phyloP scores from a whole-genome alignment of 1,140 invertebrate genomes.

The Physella acuta region DNA sequence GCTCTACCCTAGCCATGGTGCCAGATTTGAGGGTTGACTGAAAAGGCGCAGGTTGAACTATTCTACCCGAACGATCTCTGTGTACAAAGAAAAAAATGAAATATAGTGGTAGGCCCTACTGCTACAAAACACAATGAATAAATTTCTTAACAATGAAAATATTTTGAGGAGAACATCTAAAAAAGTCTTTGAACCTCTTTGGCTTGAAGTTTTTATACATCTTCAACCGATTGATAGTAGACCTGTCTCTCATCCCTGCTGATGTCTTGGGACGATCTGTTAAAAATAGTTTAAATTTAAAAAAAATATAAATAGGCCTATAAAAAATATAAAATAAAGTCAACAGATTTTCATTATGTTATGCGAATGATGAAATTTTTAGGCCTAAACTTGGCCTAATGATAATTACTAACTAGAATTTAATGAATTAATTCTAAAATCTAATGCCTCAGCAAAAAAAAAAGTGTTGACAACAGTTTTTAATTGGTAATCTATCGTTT shows the following conservation, averaged over 20 bases:
- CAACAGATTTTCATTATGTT: too few relatives aligned
- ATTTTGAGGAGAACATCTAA: background rate
- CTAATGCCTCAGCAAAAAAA: too few relatives aligned
- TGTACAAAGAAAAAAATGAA: constrained; percentile 32
- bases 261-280: constrained; percentile 70
- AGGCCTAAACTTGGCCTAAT: too few relatives aligned
- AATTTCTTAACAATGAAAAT: background rate
- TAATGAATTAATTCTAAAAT: too few relatives aligned
- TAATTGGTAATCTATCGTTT: too few relatives aligned
- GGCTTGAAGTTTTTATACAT: constrained; percentile 98
- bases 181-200: constrained; percentile 67
- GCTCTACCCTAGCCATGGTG: constrained; percentile 89
- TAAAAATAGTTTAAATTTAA: too few relatives aligned
- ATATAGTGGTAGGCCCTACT: background rate
- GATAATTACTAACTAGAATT: too few relatives aligned
- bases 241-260: constrained; percentile 80
- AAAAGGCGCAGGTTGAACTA: constrained; percentile 90
- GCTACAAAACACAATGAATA: background rate
- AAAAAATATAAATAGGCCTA: too few relatives aligned
- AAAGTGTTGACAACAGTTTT: too few relatives aligned
- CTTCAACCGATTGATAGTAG: constrained; percentile 92
- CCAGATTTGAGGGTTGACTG: constrained; percentile 87
- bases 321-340: too few relatives aligned
- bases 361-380: too few relatives aligned
- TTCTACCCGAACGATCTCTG: constrained; percentile 83